phyloP scores from a whole-genome alignment of 1,140 invertebrate genomes.

The Andrena cerasifolii region DNA sequence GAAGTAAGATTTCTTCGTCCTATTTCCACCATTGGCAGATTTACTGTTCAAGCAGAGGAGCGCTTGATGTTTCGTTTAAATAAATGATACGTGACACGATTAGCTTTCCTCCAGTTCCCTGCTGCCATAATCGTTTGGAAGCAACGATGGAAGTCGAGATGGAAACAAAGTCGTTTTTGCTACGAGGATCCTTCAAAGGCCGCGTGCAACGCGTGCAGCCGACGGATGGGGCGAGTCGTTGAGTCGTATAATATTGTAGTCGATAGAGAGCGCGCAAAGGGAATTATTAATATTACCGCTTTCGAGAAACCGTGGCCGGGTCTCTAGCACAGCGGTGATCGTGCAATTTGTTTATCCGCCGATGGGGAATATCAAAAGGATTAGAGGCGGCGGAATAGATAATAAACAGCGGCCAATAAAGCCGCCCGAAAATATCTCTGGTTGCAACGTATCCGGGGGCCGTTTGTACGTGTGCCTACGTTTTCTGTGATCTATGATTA shows the following conservation, averaged over 20 bases:
- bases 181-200: not conserved
- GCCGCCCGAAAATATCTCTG: constrained; percentile 73
- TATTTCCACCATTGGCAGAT: no score
- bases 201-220: not conserved
- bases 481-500: constrained; percentile 72
- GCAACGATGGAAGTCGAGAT: constrained; percentile 56
- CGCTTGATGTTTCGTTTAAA: no score
- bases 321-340: constrained; percentile 55
- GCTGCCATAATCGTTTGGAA: constrained; percentile 44
- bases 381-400: constrained; percentile 72
- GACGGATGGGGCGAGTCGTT: constrained; percentile 18
- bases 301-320: constrained; percentile 63
- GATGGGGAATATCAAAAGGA: constrained; percentile 77
- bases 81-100: no score
- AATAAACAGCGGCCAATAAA: constrained; percentile 78
- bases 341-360: constrained; percentile 73
- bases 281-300: constrained; percentile 74
- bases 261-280: constrained; percentile 58
- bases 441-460: constrained; percentile 40
- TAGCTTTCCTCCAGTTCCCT: no score
- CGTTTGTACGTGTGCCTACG: constrained; percentile 27
- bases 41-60: no score
- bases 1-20: no score
- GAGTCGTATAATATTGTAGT: constrained; percentile 63
- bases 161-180: constrained; percentile 76